Base-by-base conservation (phyloP, 2,113 vertebrate species). In the Hucho hucho region DNA sequence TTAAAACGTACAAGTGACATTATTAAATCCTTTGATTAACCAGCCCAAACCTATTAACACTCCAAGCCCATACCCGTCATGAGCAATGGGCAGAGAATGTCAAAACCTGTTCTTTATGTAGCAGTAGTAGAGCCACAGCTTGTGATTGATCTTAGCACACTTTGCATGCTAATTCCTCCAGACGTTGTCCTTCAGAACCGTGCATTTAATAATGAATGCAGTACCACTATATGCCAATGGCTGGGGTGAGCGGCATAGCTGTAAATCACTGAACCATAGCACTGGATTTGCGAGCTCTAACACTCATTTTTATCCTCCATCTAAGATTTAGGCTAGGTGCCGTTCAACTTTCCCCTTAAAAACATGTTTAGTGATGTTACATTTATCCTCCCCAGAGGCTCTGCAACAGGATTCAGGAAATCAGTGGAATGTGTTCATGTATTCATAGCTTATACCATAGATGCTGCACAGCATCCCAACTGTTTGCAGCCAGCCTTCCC, bases 121-220 rank as follows among this genome's bases (percentile, higher is more conserved):
- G 20, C 43, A n/a, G n/a, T 24, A 28, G 64, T 82, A 61, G 79
- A 89, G 79, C 81, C 83, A 69, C 72, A 85, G 87, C 83, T 83
- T 77, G 87, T 86, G 86, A 90, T 83, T 76, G 80, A 89, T 83
- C 80, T 87, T 78, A 53, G 59, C 66, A 4, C 81, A 74, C 56
- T 65, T 83, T 82, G 88, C 87, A 91, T 92, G 81, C 84, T 85
- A 91, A 91, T 91, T 89, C 83, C 80, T 76, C 76, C 78, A 81
- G 81, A 85, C 71, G 72, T 79, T 72, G 79, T 89, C 87, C 88
- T 91, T 90, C 86, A 91, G 81, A 85, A 77, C 64, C 56, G 25
- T 83, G 83, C 73, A 79, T 87, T 90, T 91, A 90, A 91, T 90
- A 92, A 89, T 91, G 84, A 82, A 92, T 89, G 84, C 73, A 84